Conservation (phyloP, 1,140 invertebrate species). For the Sinonovacula constricta region DNA sequence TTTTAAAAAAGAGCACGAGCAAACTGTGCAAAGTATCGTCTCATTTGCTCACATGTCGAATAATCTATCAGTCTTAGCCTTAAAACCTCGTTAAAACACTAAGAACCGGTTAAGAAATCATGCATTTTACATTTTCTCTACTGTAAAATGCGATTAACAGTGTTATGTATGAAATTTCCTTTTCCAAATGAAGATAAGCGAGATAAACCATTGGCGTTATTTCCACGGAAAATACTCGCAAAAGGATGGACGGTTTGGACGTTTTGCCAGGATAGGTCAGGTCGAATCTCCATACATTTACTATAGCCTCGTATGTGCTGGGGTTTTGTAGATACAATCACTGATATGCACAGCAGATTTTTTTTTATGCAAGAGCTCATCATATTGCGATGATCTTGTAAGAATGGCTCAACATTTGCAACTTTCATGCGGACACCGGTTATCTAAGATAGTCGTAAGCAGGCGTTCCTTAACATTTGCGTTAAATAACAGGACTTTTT, state of each 20-base stretch:
- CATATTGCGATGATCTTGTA: conserved; percentile 83
- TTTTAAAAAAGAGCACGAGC: too few species aligned
- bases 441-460: too few species aligned
- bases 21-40: too few species aligned
- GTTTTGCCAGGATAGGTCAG: conserved; percentile 79
- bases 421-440: conserved; percentile 84
- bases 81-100: too few species aligned
- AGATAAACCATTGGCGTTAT: conserved; percentile 86
- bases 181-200: conserved; percentile 94
- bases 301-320: conserved; percentile 78
- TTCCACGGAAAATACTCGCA: conserved; percentile 86
- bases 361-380: conserved; percentile 68
- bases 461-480: too few species aligned
- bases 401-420: conserved; percentile 94
- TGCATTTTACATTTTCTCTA: too few species aligned
- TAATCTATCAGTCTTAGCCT: too few species aligned
- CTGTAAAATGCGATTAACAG: too few species aligned
- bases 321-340: conserved; percentile 84
- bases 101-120: too few species aligned
- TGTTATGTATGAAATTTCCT: too few species aligned
- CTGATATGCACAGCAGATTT: conserved; percentile 82
- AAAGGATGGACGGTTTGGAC: conserved; percentile 85
- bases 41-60: too few species aligned
- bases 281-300: conserved; percentile 74
- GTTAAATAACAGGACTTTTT: too few species aligned